Conservation (phyloP, 2,797 vertebrate genomes). For the Nyctibius grandis region DNA sequence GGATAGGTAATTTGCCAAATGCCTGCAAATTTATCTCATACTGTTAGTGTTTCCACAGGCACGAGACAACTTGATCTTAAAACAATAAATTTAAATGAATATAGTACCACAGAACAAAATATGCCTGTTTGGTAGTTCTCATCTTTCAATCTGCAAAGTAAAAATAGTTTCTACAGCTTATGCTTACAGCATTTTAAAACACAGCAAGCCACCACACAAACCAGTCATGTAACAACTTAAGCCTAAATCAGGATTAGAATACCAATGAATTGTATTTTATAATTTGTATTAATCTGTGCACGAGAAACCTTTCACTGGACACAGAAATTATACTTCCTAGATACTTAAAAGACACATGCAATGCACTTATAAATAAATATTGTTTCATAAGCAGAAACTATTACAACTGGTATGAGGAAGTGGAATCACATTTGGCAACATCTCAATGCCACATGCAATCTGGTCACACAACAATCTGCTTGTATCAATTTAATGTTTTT, state of each 20-base stretch:
- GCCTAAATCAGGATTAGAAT: neutral
- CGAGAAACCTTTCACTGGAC: neutral
- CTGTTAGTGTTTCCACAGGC: neutral
- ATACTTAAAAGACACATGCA: slow-evolving; percentile 7
- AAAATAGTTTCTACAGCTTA: neutral
- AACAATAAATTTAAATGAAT: neutral
- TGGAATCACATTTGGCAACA: slow-evolving; percentile 31
- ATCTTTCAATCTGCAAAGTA: neutral
- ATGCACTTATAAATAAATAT: slow-evolving; percentile 45
- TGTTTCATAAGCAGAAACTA: slow-evolving; percentile 62
- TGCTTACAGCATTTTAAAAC: neutral
- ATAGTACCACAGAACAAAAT: neutral
- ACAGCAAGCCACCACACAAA: neutral
- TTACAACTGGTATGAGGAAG: slow-evolving; percentile 54
- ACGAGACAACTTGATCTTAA: neutral
- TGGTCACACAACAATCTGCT: neutral
- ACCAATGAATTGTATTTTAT: neutral
- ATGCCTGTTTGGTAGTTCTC: neutral
- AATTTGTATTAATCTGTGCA: neutral
- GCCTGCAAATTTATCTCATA: neutral
- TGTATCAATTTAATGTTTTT: neutral
- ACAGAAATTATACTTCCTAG: neutral
- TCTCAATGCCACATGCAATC: slow-evolving; percentile 21
- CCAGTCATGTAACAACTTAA: neutral
- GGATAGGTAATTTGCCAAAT: neutral